Conservation (phyloP, 2,888 invertebrate species). For the Thumatha senex region DNA sequence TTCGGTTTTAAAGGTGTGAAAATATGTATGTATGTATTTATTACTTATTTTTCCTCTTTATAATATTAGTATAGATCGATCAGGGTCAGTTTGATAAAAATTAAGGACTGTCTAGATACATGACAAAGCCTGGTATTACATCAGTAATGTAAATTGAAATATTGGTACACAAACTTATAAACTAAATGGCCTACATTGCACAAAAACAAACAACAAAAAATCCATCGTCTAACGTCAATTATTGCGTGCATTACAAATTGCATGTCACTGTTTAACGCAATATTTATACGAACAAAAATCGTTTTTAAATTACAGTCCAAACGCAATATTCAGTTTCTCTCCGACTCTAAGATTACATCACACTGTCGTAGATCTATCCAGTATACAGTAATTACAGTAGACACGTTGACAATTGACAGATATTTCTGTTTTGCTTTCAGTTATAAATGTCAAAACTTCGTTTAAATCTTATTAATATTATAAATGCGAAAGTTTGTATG, state of each 20-base stretch:
- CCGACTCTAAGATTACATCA: slow-evolving; percentile 27
- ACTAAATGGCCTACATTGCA: slow-evolving; percentile 29
- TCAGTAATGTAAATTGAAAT: too few relatives aligned
- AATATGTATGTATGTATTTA: too few relatives aligned
- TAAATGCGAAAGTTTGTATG: too few relatives aligned
- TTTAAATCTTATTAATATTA: too few relatives aligned
- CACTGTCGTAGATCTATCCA: slow-evolving; percentile 19
- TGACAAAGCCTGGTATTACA: too few relatives aligned
- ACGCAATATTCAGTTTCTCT: slow-evolving; percentile 38
- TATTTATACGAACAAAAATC: slow-evolving; percentile 31
- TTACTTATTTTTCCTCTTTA: too few relatives aligned
- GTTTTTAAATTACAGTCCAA: slow-evolving; percentile 25
- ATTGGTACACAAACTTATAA: background rate
- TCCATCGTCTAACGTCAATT: slow-evolving; percentile 21
- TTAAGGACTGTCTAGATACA: too few relatives aligned
- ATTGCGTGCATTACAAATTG: slow-evolving; percentile 37
- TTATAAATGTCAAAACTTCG: too few relatives aligned
- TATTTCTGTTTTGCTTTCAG: too few relatives aligned
- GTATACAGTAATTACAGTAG: background rate
- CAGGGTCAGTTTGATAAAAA: too few relatives aligned
- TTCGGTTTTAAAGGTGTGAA: too few relatives aligned
- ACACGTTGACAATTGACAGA: background rate
- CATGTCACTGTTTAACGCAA: slow-evolving; percentile 35
- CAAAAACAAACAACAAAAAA: slow-evolving; percentile 15
- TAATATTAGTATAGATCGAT: too few relatives aligned